Base-by-base conservation (phyloP, 2,113 vertebrate genomes). In the Pongo abelii region DNA sequence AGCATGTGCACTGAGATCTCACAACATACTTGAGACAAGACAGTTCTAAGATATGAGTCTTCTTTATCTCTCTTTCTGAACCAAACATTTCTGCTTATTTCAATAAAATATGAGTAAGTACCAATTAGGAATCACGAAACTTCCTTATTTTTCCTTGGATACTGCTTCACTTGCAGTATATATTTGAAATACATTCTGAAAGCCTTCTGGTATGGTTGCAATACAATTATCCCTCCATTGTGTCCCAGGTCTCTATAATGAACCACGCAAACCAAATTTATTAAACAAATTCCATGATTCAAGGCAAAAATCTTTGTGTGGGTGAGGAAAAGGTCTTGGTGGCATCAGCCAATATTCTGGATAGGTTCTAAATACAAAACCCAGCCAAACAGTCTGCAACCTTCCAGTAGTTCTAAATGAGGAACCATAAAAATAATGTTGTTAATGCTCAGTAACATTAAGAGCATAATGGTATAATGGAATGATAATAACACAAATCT, bases 361-460 rank as follows among this genome's bases (percentile, higher is more conserved):
- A 70, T 52, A 69, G 55, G 35, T 52, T 85, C 43, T 30, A 38
- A 85, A 85, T 43, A 91, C 4, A 84, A 94, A 94, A 87, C 38
- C 89, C 69, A 92, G 77, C 22, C 77, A 81, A 74, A 79, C 80
- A 93, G 25, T 92, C 55, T 91, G 35, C 67, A 96, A 95, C 94
- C 94, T 96, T 95, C 85, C 11, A 86, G 88, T 61, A 93, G 84
- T 93, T 92, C 17, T 7, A 84, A 97, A 38, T 96, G 91, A 98
- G 81, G 27, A 22, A 95, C 91, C n/a, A 79, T 74, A 77, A 93
- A 97, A 96, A 78, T 83, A 91, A 98, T 97, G 89, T 79, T 91
- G 69, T 72, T 89, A 84, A 89, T 78, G 74, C 32, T 70, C 84
- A 77, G 84, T 93, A 90, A 84, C 75, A 95, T 84, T 91, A 92